Conservation (phyloP, 2,888 invertebrate genomes). For the Cephus sareptanus region DNA sequence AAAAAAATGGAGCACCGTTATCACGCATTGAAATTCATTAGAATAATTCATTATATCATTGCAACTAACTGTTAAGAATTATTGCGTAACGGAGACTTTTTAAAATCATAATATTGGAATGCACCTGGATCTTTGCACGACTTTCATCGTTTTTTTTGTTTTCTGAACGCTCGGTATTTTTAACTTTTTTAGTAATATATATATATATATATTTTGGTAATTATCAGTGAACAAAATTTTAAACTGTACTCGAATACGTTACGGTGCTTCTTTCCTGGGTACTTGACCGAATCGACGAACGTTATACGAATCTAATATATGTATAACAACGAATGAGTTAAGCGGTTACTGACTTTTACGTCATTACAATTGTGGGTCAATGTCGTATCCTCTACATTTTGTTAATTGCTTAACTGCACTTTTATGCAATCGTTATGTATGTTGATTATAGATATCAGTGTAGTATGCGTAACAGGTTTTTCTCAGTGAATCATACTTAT, state of each 20-base stretch:
- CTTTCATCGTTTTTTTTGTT: neutral
- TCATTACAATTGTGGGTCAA: slow-evolving; percentile 53
- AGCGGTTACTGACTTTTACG: slow-evolving; percentile 59
- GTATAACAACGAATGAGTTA: slow-evolving; percentile 57
- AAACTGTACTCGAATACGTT: neutral
- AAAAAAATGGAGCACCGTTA: neutral
- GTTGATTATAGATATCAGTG: neutral
- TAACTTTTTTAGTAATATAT: neutral
- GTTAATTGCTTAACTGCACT: neutral
- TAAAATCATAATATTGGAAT: too few species aligned
- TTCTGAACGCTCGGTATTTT: neutral
- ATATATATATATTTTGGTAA: neutral
- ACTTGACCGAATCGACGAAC: neutral
- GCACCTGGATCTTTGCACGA: neutral
- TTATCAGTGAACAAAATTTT: neutral
- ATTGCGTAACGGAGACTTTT: neutral
- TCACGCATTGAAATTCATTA: neutral
- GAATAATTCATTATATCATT: neutral
- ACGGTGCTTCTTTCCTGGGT: neutral
- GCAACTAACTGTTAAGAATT: neutral
- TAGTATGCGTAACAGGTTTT: neutral
- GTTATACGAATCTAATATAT: slow-evolving; percentile 45
- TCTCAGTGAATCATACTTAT: neutral
- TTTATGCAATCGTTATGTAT: neutral
- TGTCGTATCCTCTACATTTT: slow-evolving; percentile 30